Conservation (phyloP, 1,140 invertebrate species). For the Mercenaria mercenaria region DNA sequence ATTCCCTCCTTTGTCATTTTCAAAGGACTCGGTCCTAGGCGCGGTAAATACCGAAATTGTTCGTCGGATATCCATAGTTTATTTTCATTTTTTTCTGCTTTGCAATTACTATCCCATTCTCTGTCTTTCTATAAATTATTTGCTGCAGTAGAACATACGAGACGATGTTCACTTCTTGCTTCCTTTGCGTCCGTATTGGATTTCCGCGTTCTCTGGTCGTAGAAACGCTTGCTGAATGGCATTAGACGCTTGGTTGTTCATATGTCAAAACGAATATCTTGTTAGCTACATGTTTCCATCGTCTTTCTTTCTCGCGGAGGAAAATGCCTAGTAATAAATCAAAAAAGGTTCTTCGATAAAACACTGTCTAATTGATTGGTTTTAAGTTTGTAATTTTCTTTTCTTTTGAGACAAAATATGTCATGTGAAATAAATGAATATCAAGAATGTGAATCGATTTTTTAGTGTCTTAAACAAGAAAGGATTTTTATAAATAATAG, state of each 20-base stretch:
- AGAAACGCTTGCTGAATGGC: constrained; percentile 1
- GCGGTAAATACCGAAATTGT: no score
- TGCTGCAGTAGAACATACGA: neutral
- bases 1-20: no score
- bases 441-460: neutral
- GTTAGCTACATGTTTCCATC: constrained; percentile 3
- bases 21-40: no score
- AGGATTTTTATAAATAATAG: neutral
- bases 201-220: neutral
- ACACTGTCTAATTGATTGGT: neutral
- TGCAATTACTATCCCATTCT: no score
- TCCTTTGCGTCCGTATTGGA: neutral
- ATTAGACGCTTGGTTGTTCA: neutral
- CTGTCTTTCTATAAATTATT: no score
- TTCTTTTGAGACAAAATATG: neutral
- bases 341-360: neutral
- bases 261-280: neutral
- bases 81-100: no score
- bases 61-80: no score
- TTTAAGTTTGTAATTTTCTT: neutral
- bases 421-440: neutral
- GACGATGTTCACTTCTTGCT: neutral
- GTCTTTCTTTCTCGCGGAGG: neutral
- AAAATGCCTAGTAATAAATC: neutral
- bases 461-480: neutral